Evolutionary conservation across 1,140 invertebrate genomes (phyloP).

Genomic region (Drosophila azteca): DNA sequence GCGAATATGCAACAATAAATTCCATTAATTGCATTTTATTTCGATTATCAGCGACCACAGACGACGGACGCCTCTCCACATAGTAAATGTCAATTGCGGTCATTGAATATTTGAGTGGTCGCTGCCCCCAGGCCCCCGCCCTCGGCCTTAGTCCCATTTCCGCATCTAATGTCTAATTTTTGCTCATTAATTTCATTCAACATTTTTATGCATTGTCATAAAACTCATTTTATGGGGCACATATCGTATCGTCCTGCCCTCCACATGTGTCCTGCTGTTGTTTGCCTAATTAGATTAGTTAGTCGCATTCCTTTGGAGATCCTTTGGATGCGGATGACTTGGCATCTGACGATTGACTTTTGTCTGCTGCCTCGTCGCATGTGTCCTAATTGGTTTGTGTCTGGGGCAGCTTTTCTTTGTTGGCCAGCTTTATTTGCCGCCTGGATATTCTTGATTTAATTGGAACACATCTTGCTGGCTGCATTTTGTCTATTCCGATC

Average conservation of each 20-base stretch:
- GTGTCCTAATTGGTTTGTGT: constrained; percentile 27
- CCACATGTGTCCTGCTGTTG: constrained; percentile 18
- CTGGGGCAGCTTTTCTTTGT: constrained; percentile 18
- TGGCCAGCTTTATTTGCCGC: constrained; percentile 23
- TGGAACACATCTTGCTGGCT: constrained; percentile 26
- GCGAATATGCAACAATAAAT: constrained; percentile 74
- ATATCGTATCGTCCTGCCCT: constrained; percentile 11
- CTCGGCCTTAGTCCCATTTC: neutral
- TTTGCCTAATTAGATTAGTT: constrained; percentile 77
- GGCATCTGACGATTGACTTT: constrained; percentile 17
- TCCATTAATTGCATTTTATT: constrained; percentile 82
- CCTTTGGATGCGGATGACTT: constrained; percentile 4
- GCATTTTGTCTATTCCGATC: constrained; percentile 29
- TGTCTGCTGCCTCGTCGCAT: constrained; percentile 2
- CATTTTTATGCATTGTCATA: constrained; percentile 82
- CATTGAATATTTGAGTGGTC: constrained; percentile 67
- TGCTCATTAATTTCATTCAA: constrained; percentile 78
- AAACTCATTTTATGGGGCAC: constrained; percentile 74
- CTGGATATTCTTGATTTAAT: constrained; percentile 33
- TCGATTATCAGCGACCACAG: constrained; percentile 56
- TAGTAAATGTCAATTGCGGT: constrained; percentile 72
- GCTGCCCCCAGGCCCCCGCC: neutral
- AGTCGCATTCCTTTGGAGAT: constrained; percentile 50
- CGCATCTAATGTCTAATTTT: constrained; percentile 73
- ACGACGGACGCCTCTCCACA: constrained; percentile 20